phyloP scores from a whole-genome alignment of 2,888 invertebrate species.

The Drosophila emarginata region DNA sequence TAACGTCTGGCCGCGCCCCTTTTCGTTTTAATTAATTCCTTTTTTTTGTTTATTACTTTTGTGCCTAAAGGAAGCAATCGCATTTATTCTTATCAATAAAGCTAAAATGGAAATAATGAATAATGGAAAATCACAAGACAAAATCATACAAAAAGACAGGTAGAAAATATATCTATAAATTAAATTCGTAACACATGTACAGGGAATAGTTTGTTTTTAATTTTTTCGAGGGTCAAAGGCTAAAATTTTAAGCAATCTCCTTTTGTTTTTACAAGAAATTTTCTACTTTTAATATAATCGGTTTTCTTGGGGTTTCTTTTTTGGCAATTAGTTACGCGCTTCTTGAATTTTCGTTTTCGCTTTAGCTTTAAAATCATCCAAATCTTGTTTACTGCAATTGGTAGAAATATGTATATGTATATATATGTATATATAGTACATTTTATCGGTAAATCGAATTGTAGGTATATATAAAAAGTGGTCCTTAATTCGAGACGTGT shows the following conservation, averaged over 20 bases:
- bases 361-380: slow-evolving; percentile 66
- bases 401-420: slow-evolving; percentile 29
- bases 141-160: slow-evolving; percentile 33
- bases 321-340: slow-evolving; percentile 75
- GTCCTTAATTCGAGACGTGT: slow-evolving; percentile 75
- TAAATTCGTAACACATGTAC: slow-evolving; percentile 67
- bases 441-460: slow-evolving; percentile 30
- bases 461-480: slow-evolving; percentile 65
- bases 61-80: slow-evolving; percentile 40
- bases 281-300: slow-evolving; percentile 21
- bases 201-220: slow-evolving; percentile 37
- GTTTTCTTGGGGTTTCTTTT: slow-evolving; percentile 22
- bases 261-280: slow-evolving; percentile 38
- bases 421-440: slow-evolving; percentile 56
- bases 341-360: slow-evolving; percentile 35
- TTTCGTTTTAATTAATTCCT: neutral
- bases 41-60: slow-evolving; percentile 42
- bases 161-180: slow-evolving; percentile 26
- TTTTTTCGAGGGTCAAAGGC: neutral
- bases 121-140: slow-evolving; percentile 49
- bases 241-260: slow-evolving; percentile 45
- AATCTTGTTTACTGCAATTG: slow-evolving; percentile 69
- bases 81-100: slow-evolving; percentile 20
- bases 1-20: slow-evolving; percentile 2
- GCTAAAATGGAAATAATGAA: slow-evolving; percentile 42